A percentile compares a stretch with the other conserved stretches of the same genome.
Conservation (phyloP, 2,797 vertebrate genomes). For the Podarcis lilfordi region DNA sequence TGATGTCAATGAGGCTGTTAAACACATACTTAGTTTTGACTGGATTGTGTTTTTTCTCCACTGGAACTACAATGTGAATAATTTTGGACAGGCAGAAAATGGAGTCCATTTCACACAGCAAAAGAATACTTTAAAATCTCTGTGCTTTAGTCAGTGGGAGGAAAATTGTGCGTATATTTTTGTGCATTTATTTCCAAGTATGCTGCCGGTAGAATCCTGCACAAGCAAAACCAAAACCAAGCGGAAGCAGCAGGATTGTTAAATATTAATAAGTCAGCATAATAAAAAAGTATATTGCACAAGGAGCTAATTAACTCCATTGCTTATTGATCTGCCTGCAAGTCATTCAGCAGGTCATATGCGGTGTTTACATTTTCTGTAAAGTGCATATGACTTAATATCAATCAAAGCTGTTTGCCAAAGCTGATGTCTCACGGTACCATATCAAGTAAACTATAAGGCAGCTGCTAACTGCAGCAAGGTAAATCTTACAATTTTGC, state of each 20-base stretch:
- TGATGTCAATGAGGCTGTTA: not conserved
- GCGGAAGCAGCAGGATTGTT: not conserved
- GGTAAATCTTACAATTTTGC: not conserved
- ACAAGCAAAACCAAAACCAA: constrained; percentile 9
- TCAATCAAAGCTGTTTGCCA: not conserved
- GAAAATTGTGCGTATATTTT: not conserved
- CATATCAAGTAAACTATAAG: not conserved
- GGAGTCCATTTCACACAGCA: not conserved
- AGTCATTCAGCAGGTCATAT: constrained; percentile 3
- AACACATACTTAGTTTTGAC: not conserved
- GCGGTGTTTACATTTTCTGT: constrained; percentile 8
- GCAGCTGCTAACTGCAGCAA: not conserved
- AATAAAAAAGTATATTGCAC: constrained; percentile 16
- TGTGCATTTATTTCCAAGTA: not conserved
- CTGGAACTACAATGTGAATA: not conserved
- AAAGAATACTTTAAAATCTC: not conserved
- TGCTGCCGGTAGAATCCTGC: not conserved
- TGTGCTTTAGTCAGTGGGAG: too few species aligned
- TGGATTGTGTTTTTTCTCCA: not conserved
- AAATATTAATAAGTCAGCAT: constrained; percentile 34
- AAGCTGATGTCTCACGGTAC: not conserved
- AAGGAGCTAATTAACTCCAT: constrained; percentile 23
- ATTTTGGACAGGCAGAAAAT: not conserved
- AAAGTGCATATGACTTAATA: constrained; percentile 5
- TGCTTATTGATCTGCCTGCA: constrained; percentile 11